These are phyloP conservation scores for Ibycter americanus DNA, from an alignment of 2,797 vertebrate species.

Conservation along the genomic window DNA sequence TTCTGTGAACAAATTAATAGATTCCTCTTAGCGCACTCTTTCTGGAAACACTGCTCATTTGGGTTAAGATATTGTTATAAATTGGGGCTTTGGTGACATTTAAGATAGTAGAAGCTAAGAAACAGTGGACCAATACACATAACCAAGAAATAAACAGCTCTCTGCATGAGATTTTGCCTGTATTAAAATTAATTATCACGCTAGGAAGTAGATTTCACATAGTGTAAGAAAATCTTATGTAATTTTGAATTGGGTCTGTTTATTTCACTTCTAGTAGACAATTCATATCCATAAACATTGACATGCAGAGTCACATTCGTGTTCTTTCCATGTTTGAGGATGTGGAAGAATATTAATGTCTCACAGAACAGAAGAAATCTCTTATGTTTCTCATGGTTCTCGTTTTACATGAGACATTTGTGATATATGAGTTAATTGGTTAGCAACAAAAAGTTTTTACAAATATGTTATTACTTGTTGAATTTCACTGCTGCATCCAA, in stretches of 20 bases:
- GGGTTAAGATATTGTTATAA: neutral
- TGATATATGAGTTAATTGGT: neutral
- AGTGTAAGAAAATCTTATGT: neutral
- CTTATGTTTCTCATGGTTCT: neutral
- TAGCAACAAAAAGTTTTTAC: neutral
- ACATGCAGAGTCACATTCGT: rapidly evolving
- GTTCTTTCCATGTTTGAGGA: neutral
- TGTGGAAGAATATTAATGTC: neutral
- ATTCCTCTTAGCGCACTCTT: neutral
- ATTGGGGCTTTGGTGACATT: neutral
- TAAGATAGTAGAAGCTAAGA: neutral
- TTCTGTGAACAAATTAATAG: conserved; percentile 8
- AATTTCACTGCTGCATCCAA: neutral
- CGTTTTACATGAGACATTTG: neutral
- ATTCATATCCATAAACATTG: neutral
- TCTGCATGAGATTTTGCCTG: neutral
- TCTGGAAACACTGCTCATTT: neutral
- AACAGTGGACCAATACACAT: neutral
- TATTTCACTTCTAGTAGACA: neutral
- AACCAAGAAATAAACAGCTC: neutral
- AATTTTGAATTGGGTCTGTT: neutral
- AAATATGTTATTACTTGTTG: neutral
- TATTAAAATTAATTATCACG: neutral
- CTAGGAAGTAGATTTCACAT: neutral
- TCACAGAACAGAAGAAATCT: neutral